These are phyloP conservation scores for Cherax quadricarinatus DNA, from an alignment of 1,140 invertebrate species.

Conservation along the genomic window DNA sequence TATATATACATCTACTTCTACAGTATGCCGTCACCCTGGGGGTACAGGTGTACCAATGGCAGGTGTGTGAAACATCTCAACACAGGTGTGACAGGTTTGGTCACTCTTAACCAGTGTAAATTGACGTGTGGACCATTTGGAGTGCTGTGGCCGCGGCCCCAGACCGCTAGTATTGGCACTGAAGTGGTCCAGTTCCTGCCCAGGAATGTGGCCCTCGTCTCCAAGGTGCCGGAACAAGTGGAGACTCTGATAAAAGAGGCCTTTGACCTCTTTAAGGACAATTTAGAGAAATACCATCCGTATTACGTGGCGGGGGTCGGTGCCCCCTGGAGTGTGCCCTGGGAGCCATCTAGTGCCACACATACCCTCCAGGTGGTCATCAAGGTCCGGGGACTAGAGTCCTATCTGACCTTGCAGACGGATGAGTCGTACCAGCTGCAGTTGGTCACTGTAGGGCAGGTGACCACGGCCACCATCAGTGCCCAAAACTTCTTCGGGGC, in stretches of 20 bases:
- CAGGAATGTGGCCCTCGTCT: background rate
- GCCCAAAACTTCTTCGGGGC: constrained; percentile 75
- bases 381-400: background rate
- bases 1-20: background rate
- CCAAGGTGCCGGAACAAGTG: background rate
- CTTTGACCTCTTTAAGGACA: constrained; percentile 23
- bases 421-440: constrained; percentile 21
- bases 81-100: background rate
- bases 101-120: constrained; percentile 37
- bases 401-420: background rate
- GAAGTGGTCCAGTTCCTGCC: constrained; percentile 9
- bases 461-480: constrained; percentile 63
- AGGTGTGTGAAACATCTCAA: constrained; percentile 12
- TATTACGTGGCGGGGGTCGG: background rate
- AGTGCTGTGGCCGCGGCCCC: background rate
- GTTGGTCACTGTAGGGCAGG: background rate
- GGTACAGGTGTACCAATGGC: background rate
- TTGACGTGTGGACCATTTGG: constrained; percentile 1
- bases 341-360: background rate
- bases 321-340: background rate
- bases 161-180: background rate
- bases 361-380: background rate
- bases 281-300: constrained; percentile 16
- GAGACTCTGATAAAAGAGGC: constrained; percentile 3
- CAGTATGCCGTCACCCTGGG: constrained; percentile 40